A percentile compares a stretch with the other conserved stretches of the same genome.
phyloP scores from a whole-genome alignment of 2,113 vertebrate genomes.

The Nettapus auritus region DNA sequence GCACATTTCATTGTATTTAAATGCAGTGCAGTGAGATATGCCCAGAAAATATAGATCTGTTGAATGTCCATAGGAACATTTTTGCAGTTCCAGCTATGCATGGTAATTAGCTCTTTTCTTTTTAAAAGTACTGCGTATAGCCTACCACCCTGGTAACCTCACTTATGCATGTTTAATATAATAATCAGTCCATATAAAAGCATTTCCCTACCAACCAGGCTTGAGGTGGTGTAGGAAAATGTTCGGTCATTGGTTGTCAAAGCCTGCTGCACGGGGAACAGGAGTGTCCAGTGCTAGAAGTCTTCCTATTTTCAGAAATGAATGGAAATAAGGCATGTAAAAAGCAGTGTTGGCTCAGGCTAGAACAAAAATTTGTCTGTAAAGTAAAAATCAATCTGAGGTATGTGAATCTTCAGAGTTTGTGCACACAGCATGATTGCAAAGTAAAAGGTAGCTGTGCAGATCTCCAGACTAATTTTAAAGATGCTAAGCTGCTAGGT shows the following conservation, averaged over 20 bases:
- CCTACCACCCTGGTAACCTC: background rate
- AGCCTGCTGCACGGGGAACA: conserved; percentile 13
- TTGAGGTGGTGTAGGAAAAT: conserved; percentile 21
- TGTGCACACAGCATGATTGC: background rate
- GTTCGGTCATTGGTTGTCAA: background rate
- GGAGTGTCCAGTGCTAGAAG: background rate
- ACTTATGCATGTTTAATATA: background rate
- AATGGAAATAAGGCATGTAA: background rate
- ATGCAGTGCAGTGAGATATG: background rate
- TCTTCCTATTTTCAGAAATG: background rate
- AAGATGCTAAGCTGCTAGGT: background rate
- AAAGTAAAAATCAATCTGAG: background rate
- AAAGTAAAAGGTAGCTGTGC: background rate
- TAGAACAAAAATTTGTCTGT: background rate
- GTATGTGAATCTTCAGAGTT: background rate
- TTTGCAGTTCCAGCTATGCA: background rate
- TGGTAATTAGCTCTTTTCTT: background rate
- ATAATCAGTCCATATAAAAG: background rate
- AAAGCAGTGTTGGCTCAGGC: background rate
- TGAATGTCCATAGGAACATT: background rate
- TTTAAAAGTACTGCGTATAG: background rate
- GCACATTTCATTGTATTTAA: background rate
- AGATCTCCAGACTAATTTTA: background rate
- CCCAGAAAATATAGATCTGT: background rate
- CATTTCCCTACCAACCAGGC: background rate